These are phyloP conservation scores for Mythimna albipuncta DNA, from an alignment of 2,888 invertebrate genomes.

Conservation along the genomic window DNA sequence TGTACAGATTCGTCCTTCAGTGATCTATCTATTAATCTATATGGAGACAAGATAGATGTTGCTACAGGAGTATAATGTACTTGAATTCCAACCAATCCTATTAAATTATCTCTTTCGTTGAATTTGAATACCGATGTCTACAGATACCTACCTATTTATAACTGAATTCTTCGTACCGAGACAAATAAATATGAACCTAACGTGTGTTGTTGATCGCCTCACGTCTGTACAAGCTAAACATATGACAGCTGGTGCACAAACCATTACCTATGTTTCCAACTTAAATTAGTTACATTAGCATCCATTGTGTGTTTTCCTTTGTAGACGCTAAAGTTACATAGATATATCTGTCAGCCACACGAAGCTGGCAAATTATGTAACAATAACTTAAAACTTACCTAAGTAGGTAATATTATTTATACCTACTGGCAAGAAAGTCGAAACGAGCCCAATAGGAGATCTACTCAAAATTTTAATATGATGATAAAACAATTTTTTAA, in stretches of 20 bases:
- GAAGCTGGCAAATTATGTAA: too few species aligned
- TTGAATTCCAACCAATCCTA: neutral
- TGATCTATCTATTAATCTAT: too few species aligned
- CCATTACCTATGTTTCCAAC: conserved; percentile 17
- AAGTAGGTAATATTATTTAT: neutral
- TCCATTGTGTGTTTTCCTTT: conserved; percentile 12
- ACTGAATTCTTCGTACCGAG: neutral
- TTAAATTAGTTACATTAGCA: conserved; percentile 13
- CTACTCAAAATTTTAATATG: too few species aligned
- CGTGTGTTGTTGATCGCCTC: conserved; percentile 19
- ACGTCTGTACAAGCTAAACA: conserved; percentile 6
- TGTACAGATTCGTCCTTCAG: too few species aligned
- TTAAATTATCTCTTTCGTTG: neutral
- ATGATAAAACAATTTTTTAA: too few species aligned
- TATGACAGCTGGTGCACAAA: conserved; percentile 7
- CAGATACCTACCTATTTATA: neutral
- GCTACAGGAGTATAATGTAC: neutral
- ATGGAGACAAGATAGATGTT: too few species aligned
- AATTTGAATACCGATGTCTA: neutral
- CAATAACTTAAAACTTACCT: neutral
- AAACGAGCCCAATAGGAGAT: neutral
- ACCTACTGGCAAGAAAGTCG: too few species aligned
- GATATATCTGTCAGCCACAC: neutral
- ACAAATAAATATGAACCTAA: neutral
- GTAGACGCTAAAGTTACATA: neutral